A percentile compares a stretch with the other conserved stretches of the same genome.
Conservation (phyloP, 2,888 invertebrate species). For the Zhengitettix transpicula region DNA sequence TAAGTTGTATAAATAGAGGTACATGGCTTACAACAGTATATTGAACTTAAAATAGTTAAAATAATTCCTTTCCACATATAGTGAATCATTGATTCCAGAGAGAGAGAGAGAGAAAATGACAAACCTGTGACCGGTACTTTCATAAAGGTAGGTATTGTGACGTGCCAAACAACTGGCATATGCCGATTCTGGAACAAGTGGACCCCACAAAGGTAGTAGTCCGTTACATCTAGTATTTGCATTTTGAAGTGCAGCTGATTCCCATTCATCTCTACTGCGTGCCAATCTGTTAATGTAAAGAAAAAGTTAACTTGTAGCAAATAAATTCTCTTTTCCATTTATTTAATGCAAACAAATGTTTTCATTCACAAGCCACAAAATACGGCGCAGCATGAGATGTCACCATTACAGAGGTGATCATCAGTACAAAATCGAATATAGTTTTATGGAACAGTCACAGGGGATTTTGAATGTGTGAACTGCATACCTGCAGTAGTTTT, state of each 20-base stretch:
- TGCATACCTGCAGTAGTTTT: too few relatives aligned
- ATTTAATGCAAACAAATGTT: background rate
- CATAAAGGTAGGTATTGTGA: slow-evolving; percentile 64
- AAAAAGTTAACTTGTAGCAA: background rate
- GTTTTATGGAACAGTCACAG: too few relatives aligned
- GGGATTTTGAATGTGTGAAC: too few relatives aligned
- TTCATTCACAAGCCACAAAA: background rate
- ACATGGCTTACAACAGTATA: too few relatives aligned
- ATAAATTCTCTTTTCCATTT: background rate
- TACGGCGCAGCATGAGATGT: background rate
- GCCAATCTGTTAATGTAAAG: slow-evolving; percentile 28
- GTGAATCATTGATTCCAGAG: too few relatives aligned
- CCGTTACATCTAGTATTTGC: slow-evolving; percentile 97
- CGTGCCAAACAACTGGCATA: slow-evolving; percentile 88
- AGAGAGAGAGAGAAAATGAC: too few relatives aligned
- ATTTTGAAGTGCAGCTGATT: slow-evolving; percentile 92
- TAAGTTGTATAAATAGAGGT: too few relatives aligned
- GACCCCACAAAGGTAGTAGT: slow-evolving; percentile 89
- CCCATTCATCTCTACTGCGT: slow-evolving; percentile 84
- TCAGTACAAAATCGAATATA: too few relatives aligned
- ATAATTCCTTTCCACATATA: too few relatives aligned
- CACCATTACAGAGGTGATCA: too few relatives aligned
- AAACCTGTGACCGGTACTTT: slow-evolving; percentile 23
- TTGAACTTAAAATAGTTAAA: too few relatives aligned
- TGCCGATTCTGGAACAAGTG: slow-evolving; percentile 79